Percentiles rank a stretch among this genome's conserved stretches.
Evolutionary conservation across 1,140 invertebrate genomes (phyloP).

Genomic region (Papilio aristodemus): DNA sequence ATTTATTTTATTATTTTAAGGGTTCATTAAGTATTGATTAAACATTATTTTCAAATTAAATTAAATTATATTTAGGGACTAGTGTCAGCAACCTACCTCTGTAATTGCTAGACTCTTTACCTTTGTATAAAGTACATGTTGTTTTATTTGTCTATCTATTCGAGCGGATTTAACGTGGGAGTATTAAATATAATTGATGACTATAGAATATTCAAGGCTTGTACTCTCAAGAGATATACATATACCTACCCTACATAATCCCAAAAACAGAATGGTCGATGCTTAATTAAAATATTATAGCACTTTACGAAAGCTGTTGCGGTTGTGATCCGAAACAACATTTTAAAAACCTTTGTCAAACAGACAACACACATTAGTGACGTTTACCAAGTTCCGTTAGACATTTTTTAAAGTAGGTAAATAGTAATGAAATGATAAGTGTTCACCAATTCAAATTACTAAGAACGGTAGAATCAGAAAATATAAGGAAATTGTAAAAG

Average conservation of each 20-base stretch:
- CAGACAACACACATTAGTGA: background rate
- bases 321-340: background rate
- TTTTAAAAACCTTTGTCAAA: background rate
- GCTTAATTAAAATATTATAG: slow-evolving; percentile 5
- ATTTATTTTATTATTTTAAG: background rate
- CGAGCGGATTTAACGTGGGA: no score
- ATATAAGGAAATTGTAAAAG: no score
- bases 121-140: no score
- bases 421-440: no score
- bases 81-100: no score
- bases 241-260: slow-evolving; percentile 47
- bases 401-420: no score
- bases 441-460: no score
- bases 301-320: slow-evolving; percentile 6
- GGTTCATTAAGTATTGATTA: background rate
- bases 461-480: no score
- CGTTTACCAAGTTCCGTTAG: no score
- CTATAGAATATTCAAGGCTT: background rate
- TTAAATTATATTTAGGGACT: no score
- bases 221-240: slow-evolving; percentile 40
- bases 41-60: background rate
- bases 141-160: no score
- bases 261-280: slow-evolving; percentile 5
- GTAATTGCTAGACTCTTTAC: no score
- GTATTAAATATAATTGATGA: background rate